A percentile compares a stretch with the other conserved stretches of the same genome.
Conservation (phyloP, 2,888 invertebrate genomes). For the Selenia dentaria region DNA sequence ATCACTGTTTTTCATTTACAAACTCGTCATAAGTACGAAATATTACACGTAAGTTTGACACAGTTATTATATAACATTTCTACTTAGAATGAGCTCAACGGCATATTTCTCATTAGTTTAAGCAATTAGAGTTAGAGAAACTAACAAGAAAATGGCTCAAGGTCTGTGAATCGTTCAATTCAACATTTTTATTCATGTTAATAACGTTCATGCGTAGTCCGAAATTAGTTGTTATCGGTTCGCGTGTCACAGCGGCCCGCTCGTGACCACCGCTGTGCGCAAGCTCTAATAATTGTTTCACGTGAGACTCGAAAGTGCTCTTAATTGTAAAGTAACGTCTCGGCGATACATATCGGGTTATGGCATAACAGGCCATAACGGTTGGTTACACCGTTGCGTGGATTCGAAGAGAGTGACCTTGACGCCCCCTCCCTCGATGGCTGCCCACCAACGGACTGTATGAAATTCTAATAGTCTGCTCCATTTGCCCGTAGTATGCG, state of each 20-base stretch:
- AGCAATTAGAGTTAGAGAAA: conserved; percentile 38
- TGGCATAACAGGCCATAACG: conserved; percentile 46
- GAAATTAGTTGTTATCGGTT: conserved; percentile 67
- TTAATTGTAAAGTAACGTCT: conserved; percentile 59
- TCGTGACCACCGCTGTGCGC: conserved; percentile 48
- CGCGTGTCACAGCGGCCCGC: conserved; percentile 53
- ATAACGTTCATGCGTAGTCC: conserved; percentile 61
- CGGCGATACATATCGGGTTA: conserved; percentile 66
- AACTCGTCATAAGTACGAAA: too few relatives aligned
- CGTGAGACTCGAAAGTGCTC: conserved; percentile 58
- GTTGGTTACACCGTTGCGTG: conserved; percentile 69
- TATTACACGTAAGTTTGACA: conserved; percentile 43
- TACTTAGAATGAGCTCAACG: too few relatives aligned
- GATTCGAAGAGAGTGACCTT: conserved; percentile 77
- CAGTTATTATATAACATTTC: conserved; percentile 39
- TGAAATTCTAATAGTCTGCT: conserved; percentile 75
- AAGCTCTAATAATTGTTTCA: conserved; percentile 66
- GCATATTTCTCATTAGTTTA: conserved; percentile 32
- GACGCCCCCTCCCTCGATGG: conserved; percentile 56
- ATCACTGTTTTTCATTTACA: too few relatives aligned
- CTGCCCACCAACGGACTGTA: conserved; percentile 55
- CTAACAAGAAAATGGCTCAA: conserved; percentile 62
- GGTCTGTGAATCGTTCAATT: conserved; percentile 49
- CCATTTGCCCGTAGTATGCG: conserved; percentile 68
- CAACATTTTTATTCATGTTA: conserved; percentile 59